Conservation (phyloP, 2,797 vertebrate genomes). For the Enteromius treurensis region DNA sequence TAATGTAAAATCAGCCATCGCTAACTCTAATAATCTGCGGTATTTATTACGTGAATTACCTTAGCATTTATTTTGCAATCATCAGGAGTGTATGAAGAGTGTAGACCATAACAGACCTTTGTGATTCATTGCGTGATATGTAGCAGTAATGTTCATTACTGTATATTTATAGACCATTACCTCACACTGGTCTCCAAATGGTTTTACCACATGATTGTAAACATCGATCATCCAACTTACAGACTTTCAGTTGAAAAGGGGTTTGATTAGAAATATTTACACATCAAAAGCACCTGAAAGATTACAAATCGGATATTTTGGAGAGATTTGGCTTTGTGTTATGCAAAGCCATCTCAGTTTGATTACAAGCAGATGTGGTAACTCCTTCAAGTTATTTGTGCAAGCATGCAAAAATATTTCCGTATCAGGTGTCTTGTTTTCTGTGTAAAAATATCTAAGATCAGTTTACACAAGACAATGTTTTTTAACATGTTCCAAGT, state of each 20-base stretch:
- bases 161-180: constrained; percentile 20
- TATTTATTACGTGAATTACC: not conserved
- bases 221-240: not conserved
- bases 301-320: not conserved
- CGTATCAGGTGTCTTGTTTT: not conserved
- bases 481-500: not conserved
- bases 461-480: not conserved
- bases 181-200: constrained; percentile 25
- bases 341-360: not conserved
- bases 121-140: constrained; percentile 20
- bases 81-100: not conserved
- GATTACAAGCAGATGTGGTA: not conserved
- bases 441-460: not conserved
- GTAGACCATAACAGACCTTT: constrained; percentile 14
- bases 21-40: not conserved
- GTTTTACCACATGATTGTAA: not conserved
- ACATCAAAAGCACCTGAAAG: constrained; percentile 6
- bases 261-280: constrained; percentile 2
- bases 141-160: constrained; percentile 22
- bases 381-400: not conserved
- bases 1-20: not conserved
- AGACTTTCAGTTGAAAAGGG: not conserved
- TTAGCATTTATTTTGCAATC: not conserved
- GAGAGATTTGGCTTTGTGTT: constrained; percentile 5
- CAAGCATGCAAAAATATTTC: not conserved